Base-by-base conservation (phyloP, 2,888 invertebrate genomes). In the Drosophila anceps region DNA sequence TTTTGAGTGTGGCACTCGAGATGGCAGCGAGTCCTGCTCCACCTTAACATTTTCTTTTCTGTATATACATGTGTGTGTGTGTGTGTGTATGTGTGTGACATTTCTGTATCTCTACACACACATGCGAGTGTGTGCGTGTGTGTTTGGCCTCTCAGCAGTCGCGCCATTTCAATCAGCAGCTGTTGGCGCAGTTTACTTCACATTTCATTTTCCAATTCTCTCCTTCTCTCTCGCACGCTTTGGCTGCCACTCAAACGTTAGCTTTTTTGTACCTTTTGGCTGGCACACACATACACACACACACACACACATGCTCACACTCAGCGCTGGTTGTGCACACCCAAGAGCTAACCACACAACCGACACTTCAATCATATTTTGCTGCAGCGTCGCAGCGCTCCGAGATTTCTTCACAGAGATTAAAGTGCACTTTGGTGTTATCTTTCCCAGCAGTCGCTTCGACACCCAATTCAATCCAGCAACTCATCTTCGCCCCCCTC, bases 391-490 rank as follows among this genome's bases (percentile, higher is more conserved):
- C 55, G 84, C 68, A 70, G 15, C 46, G 46, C 20, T 39, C 67
- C 54, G 87, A 89, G 86, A 87, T 87, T 87, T 90, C 78, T 80
- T 88, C 78, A 78, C 73, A 88, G 73, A 90, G 86, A 87, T 87
- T 90, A 87, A 90, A 87, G 91, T 91, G 91, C 86, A 90, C 91
- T 90, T 88, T 76, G 80, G 69, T 87, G 90, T 87, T 90, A 87
- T 87, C 91, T 90, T 73, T 71, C 65, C 76, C 62, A 66, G 68
- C 81, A 88, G 86, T 88, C 83, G 72, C 71, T 73, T 88, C 81
- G 68, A 76, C 81, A 76, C 82, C 67, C 75, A 73, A 78, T 82
- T 77, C 67, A 58, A 48, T 29, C 41, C 53, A 12, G 37, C 10
- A n/a, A 43, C 43, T 48, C 18, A 1, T 24, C 20, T 9, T 8